Percentiles rank a stretch among this genome's conserved stretches.
phyloP scores from a whole-genome alignment of 2,113 vertebrate genomes.

The Dolichallabes microphthalmus region DNA sequence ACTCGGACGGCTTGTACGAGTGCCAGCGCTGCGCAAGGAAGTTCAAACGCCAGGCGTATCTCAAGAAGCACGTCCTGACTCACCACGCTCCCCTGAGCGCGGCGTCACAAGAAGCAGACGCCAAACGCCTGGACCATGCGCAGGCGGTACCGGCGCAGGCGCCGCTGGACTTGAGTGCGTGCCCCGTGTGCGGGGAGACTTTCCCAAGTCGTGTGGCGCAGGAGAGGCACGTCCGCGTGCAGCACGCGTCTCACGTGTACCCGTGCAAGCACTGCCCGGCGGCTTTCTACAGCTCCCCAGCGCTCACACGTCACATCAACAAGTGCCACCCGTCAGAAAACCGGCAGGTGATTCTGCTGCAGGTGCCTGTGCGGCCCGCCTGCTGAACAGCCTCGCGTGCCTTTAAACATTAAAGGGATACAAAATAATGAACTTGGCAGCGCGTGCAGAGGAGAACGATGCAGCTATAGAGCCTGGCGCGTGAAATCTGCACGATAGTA shows the following conservation, averaged over 20 bases:
- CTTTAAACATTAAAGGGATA: slow-evolving; percentile 37
- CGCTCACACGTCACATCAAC: slow-evolving; percentile 92
- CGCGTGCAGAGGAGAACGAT: background rate
- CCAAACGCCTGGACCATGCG: slow-evolving; percentile 47
- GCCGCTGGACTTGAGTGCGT: slow-evolving; percentile 72
- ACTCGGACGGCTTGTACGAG: slow-evolving; percentile 77
- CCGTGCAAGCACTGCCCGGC: slow-evolving; percentile 93
- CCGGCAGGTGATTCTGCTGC: slow-evolving; percentile 90
- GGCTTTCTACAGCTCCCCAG: slow-evolving; percentile 90
- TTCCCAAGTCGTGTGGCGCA: slow-evolving; percentile 80
- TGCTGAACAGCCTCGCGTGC: slow-evolving; percentile 73
- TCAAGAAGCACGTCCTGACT: slow-evolving; percentile 82
- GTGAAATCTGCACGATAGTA: background rate
- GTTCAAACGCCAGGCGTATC: slow-evolving; percentile 86
- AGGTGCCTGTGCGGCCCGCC: slow-evolving; percentile 87
- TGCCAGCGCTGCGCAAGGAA: slow-evolving; percentile 83
- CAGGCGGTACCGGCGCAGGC: slow-evolving; percentile 57
- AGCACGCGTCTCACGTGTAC: slow-evolving; percentile 85
- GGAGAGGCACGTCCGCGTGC: slow-evolving; percentile 87
- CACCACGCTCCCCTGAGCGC: slow-evolving; percentile 69
- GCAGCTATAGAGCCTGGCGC: no score
- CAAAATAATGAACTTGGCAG: background rate
- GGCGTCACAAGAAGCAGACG: slow-evolving; percentile 29
- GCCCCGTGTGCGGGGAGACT: slow-evolving; percentile 86
- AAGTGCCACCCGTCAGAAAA: slow-evolving; percentile 94